These are phyloP conservation scores for Cylas formicarius DNA, from an alignment of 1,140 invertebrate species.

Conservation along the genomic window DNA sequence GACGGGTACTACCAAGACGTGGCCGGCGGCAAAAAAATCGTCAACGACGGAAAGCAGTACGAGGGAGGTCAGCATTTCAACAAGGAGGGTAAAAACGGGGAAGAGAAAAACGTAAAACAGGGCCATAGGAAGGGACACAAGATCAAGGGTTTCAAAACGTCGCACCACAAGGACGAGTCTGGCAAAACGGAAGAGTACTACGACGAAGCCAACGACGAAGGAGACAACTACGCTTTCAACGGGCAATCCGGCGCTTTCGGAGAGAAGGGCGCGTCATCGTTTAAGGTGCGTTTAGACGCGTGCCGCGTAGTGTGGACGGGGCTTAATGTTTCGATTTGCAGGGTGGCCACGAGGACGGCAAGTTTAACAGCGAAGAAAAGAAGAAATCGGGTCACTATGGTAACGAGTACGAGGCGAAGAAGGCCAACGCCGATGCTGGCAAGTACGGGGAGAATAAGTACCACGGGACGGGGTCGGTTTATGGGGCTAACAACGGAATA, in stretches of 20 bases:
- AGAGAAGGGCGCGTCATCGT: conserved; percentile 46
- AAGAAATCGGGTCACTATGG: conserved; percentile 50
- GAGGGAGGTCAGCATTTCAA: conserved; percentile 48
- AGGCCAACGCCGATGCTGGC: conserved; percentile 48
- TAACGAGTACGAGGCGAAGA: conserved; percentile 46
- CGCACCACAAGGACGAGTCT: conserved; percentile 59
- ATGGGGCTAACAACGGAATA: conserved; percentile 49
- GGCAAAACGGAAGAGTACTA: conserved; percentile 59
- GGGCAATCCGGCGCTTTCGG: conserved; percentile 45
- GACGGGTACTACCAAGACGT: conserved; percentile 50
- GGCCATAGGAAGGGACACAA: conserved; percentile 60
- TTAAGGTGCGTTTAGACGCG: conserved; percentile 31
- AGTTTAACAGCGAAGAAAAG: conserved; percentile 46
- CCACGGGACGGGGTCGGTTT: conserved; percentile 45
- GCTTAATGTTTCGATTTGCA: background rate
- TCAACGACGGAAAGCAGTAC: conserved; percentile 50
- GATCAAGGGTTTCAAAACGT: conserved; percentile 56
- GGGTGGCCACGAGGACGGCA: conserved; percentile 49
- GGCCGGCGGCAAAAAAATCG: conserved; percentile 49
- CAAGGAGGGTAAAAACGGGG: conserved; percentile 50
- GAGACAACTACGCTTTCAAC: conserved; percentile 48
- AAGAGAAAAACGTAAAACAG: conserved; percentile 46
- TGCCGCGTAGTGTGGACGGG: background rate
- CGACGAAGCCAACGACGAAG: conserved; percentile 58
- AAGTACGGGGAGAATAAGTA: conserved; percentile 50